Conservation (phyloP, 2,888 invertebrate genomes). For the Drosophila stalkeri region DNA sequence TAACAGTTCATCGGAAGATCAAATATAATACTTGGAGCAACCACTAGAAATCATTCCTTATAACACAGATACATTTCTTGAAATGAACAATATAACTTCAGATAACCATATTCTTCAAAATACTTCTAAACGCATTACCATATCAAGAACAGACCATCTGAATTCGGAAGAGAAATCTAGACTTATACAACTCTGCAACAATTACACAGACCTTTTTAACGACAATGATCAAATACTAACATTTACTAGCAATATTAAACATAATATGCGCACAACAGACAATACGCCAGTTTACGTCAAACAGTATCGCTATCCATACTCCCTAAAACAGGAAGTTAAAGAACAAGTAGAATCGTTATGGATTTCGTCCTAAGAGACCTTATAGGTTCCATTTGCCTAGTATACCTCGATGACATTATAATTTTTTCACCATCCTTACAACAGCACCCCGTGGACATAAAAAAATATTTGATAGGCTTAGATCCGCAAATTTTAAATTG, state of each 20-base stretch:
- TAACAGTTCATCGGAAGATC: background rate
- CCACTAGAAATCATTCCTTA: background rate
- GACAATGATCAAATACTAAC: background rate
- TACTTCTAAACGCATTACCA: background rate
- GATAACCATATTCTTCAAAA: background rate
- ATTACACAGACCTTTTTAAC: constrained; percentile 1
- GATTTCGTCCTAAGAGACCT: background rate
- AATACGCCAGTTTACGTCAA: background rate
- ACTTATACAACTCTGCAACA: background rate
- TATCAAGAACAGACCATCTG: background rate
- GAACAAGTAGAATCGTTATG: constrained; percentile 2
- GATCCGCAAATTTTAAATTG: no score
- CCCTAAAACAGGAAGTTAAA: constrained; percentile 2
- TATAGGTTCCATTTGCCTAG: background rate
- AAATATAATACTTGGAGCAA: no score
- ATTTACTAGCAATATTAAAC: background rate
- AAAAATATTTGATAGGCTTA: background rate
- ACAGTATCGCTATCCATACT: background rate
- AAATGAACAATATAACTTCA: constrained; percentile 1
- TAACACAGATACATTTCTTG: background rate
- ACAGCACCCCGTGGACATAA: background rate
- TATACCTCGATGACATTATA: background rate
- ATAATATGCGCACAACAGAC: background rate
- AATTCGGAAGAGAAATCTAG: background rate
- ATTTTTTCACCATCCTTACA: background rate